Evolutionary conservation across 2,888 invertebrate species (phyloP).

Genomic region (Scaptomyza tumidula): DNA sequence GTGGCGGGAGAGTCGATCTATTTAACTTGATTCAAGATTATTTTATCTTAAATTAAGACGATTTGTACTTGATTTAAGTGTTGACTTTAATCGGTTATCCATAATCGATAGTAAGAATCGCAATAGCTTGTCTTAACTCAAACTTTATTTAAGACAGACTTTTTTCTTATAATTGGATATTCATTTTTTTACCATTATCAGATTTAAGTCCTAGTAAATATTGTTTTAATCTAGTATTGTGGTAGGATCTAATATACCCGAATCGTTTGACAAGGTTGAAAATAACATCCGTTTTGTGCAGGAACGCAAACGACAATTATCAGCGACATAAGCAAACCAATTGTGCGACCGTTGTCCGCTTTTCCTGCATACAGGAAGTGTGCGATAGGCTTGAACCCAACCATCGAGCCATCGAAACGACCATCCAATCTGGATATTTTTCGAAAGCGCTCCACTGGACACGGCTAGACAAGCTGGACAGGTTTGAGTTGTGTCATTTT

Average conservation of each 20-base stretch:
- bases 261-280: neutral
- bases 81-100: too few relatives aligned
- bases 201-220: too few relatives aligned
- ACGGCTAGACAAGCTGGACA: conserved; percentile 5
- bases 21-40: too few relatives aligned
- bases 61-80: too few relatives aligned
- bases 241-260: neutral
- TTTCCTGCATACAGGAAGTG: conserved; percentile 56
- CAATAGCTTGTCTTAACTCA: too few relatives aligned
- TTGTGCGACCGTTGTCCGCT: conserved; percentile 49
- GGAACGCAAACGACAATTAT: conserved; percentile 74
- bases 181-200: too few relatives aligned
- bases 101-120: too few relatives aligned
- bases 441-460: neutral
- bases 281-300: conserved; percentile 67
- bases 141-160: too few relatives aligned
- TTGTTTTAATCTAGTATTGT: neutral
- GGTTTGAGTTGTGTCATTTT: conserved; percentile 40
- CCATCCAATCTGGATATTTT: conserved; percentile 2
- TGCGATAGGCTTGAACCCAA: conserved; percentile 55
- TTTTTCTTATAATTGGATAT: too few relatives aligned
- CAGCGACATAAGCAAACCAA: conserved; percentile 79
- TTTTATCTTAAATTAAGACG: too few relatives aligned
- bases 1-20: too few relatives aligned
- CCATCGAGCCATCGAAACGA: neutral